These are phyloP conservation scores for Papilio xuthus DNA, from an alignment of 1,140 invertebrate genomes.

Conservation along the genomic window DNA sequence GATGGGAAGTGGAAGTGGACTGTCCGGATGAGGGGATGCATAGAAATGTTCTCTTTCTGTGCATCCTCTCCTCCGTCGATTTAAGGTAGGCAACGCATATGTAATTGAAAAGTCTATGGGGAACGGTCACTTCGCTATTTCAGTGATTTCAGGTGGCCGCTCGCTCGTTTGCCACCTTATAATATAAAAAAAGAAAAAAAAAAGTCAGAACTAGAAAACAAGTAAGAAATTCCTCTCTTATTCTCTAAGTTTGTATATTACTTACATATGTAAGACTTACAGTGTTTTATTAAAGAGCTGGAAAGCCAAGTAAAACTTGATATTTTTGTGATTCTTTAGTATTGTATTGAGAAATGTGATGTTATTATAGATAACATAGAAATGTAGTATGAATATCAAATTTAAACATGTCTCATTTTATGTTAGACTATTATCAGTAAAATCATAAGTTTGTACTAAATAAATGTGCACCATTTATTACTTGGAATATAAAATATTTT, in stretches of 20 bases:
- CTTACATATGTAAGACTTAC: not conserved
- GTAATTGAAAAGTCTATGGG: too few species aligned
- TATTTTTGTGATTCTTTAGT: not conserved
- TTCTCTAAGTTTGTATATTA: not conserved
- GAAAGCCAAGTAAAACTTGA: not conserved
- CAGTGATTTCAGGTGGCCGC: too few species aligned
- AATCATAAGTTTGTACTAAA: not conserved
- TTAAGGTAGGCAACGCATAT: too few species aligned
- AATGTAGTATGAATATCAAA: not conserved
- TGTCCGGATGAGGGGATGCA: too few species aligned
- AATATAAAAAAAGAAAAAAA: too few species aligned
- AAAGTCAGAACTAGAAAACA: not conserved
- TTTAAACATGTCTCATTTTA: not conserved
- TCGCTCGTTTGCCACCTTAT: too few species aligned
- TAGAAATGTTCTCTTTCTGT: too few species aligned
- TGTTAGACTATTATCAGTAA: not conserved
- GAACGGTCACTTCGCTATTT: too few species aligned
- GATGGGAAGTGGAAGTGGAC: too few species aligned
- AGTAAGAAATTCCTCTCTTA: not conserved
- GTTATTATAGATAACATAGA: not conserved
- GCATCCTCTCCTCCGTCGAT: too few species aligned
- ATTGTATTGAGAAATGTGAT: not conserved
- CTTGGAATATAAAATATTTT: slow-evolving; percentile 9
- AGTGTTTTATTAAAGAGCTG: not conserved
- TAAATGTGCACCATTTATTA: not conserved